Evolutionary conservation across 1,140 invertebrate genomes (phyloP), one percentile per base, ranked within the genome.

Genomic region (Ladona fulva): DNA sequence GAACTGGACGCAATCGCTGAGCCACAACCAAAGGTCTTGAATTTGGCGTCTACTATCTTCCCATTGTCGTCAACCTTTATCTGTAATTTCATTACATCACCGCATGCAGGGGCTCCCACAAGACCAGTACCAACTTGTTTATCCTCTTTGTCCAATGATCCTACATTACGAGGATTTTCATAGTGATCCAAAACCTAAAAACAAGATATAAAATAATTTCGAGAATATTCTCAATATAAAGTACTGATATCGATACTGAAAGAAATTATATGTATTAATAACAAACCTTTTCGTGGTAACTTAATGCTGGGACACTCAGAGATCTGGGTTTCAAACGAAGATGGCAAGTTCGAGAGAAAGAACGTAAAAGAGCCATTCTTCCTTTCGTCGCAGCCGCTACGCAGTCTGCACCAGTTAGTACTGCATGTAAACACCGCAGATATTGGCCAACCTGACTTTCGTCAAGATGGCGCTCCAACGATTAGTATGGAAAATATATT

Each of bases 51-150:
- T 83, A 98, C 88, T 76, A 99, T 99, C 85, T 97, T 98, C 79
- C 98, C 98, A 87, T 97, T 89, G 22, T 97, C 93, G 84, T 99
- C 97, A 77, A 99, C 92, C 85, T 92, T 95, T 79, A 99, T 97
- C 84, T 99, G 98, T 42, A 99, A 86, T 87, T 99, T 99, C 98
- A 99, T 99, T 0, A 99, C 98, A 90, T 99, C 98, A 52, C 98
- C 98, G 87, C 98, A 99, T 66, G 98, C 98, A 42, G 98, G 98
- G 22, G 98, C 98, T 74, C 98, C 98, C 25, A 99, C 98, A 19
- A 99, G 87, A 0, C 98, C 98, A 29, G 98, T 99, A 6, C 98
- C 98, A 74, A 99, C 97, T 81, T 89, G 93, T 75, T 90, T 89
- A 81, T 99, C 96, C 84, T 95, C 94, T 84, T 99, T 99, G 83